Base-by-base conservation (phyloP, 2,888 invertebrate species). In the Pachliopta kotzebuea region DNA sequence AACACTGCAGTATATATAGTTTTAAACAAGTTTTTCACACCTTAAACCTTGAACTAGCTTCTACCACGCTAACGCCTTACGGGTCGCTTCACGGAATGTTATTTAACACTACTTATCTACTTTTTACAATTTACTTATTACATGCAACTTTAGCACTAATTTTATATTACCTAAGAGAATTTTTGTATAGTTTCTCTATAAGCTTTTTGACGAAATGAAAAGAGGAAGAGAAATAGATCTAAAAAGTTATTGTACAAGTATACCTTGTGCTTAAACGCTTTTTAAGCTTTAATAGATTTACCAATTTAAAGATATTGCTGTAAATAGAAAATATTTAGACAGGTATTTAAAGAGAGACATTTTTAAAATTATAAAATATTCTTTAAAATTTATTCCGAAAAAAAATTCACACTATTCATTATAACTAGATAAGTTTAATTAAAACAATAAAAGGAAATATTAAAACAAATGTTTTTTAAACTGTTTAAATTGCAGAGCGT, bases 1-100 rank as follows among this genome's bases (percentile, higher is more conserved):
- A 24, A n/a, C 24, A 60, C 56, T 64, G 60, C 60, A 59, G 59
- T 37, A 37, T 45, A 55, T 63, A 52, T 55, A 31, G 31, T 31
- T 63, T 31, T 24, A 50, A 37, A 26, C 56, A 64, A 60, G 50
- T 64, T 53, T 53, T 54, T 61, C 37, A 54, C 54, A 61, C 61
- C 61, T 52, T 52, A 8, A 42, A 50, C 50, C 50, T 21, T 65
- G 65, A 65, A 60, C 65, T 65, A 52, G 26, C 65, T 60, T 42
- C 56, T 23, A 52, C 60, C 60, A 65, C 56, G 53, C 53, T 23
- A 60, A 60, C 53, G 45, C 53, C 60, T 52, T 53, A 57, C 52
- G n/a, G n/a, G n/a, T 65, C 56, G 56, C 42, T 29, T 65, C 26
- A 37, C 56, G 21, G 24, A 60, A 53, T 53, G 45, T n/a, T 53